These are phyloP conservation scores for Rousettus madagascariensis DNA, from an alignment of 2,797 vertebrate genomes.

Conservation along the genomic window DNA sequence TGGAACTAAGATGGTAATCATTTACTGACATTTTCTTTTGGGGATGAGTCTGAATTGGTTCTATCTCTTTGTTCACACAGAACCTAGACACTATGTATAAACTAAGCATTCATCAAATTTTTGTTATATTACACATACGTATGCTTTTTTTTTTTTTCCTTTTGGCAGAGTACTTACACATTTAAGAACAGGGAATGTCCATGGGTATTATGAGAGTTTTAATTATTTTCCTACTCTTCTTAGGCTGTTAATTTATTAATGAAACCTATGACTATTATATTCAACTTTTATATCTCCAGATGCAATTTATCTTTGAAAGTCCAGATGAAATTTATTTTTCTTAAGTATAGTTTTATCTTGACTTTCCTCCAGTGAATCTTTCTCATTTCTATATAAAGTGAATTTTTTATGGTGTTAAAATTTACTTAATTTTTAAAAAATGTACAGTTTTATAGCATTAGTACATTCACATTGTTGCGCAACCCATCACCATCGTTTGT, in stretches of 20 bases:
- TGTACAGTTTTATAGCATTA: not conserved
- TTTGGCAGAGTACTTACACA: not conserved
- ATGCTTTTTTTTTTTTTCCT: not conserved
- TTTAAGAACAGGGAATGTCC: not conserved
- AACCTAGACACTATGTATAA: not conserved
- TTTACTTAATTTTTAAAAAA: not conserved
- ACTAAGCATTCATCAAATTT: not conserved
- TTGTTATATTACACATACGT: not conserved
- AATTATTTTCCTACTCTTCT: slow-evolving; percentile 1
- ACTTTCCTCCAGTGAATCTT: not conserved
- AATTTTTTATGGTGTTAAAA: not conserved
- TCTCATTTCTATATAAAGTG: not conserved
- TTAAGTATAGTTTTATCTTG: slow-evolving; percentile 26
- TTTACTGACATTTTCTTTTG: slow-evolving; percentile 7
- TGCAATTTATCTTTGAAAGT: slow-evolving; percentile 18
- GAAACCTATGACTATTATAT: not conserved
- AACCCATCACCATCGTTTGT: not conserved
- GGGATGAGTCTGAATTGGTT: not conserved
- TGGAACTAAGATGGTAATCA: not conserved
- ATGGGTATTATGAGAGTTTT: slow-evolving; percentile 25
- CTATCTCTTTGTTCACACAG: not conserved
- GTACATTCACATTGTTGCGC: not conserved
- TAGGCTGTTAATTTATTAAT: not conserved
- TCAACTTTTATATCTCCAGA: not conserved
- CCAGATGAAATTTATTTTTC: not conserved